A percentile compares a stretch with the other conserved stretches of the same genome.
These are phyloP conservation scores for Thereva nobilitata DNA, from an alignment of 2,888 invertebrate genomes.

Conservation along the genomic window DNA sequence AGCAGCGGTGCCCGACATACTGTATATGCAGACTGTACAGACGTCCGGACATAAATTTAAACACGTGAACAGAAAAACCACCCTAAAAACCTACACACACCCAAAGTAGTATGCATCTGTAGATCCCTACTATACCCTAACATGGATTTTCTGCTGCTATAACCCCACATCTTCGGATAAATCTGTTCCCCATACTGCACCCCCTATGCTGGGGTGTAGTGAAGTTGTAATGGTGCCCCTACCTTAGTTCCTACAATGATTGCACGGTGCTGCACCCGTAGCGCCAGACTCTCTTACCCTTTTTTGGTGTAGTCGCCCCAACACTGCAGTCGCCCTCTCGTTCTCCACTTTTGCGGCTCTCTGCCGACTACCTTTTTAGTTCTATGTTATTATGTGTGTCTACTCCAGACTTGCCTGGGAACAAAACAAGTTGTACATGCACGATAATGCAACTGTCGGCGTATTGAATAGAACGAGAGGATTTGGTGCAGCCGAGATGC, in stretches of 20 bases:
- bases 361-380: too few species aligned
- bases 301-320: slow-evolving; percentile 4
- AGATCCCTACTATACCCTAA: slow-evolving; percentile 12
- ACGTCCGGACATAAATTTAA: slow-evolving; percentile 30
- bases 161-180: slow-evolving; percentile 14
- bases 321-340: not conserved
- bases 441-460: slow-evolving; percentile 35
- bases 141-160: slow-evolving; percentile 4
- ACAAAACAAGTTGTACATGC: slow-evolving; percentile 33
- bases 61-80: slow-evolving; percentile 20
- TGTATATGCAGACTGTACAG: slow-evolving; percentile 1
- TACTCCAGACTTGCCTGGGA: slow-evolving; percentile 23
- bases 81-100: not conserved
- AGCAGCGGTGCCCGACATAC: not conserved
- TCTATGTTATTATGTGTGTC: slow-evolving; percentile 4
- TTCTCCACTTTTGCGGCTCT: not conserved
- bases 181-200: slow-evolving; percentile 8
- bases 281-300: slow-evolving; percentile 7
- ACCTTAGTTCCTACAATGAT: slow-evolving; percentile 4
- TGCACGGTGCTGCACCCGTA: slow-evolving; percentile 5
- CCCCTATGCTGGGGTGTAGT: not conserved
- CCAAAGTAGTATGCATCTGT: slow-evolving; percentile 10
- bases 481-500: slow-evolving; percentile 10
- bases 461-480: slow-evolving; percentile 26
- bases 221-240: slow-evolving; percentile 6